phyloP scores from a whole-genome alignment of 2,888 invertebrate genomes.

The Dioctria linearis region DNA sequence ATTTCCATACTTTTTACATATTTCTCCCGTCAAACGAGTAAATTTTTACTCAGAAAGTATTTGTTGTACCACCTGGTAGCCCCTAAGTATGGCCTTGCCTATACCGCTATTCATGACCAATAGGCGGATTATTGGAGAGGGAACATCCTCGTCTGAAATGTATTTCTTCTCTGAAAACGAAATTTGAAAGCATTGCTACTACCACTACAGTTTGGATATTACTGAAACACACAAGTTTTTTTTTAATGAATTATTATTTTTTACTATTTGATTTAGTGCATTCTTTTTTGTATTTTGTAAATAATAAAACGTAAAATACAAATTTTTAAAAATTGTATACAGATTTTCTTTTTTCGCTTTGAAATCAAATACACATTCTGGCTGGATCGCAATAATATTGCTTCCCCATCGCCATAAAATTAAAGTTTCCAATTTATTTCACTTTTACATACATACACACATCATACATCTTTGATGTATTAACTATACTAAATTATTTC shows the following conservation, averaged over 20 bases:
- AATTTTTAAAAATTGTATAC: conserved; percentile 39
- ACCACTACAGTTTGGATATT: too few relatives aligned
- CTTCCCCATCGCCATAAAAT: neutral
- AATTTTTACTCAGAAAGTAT: too few relatives aligned
- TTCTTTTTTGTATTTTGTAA: conserved; percentile 42
- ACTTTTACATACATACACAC: conserved; percentile 1
- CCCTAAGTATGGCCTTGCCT: too few relatives aligned
- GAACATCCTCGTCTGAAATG: too few relatives aligned
- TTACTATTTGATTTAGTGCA: conserved; percentile 54
- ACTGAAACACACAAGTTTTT: too few relatives aligned
- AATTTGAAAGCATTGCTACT: too few relatives aligned
- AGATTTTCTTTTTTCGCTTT: conserved; percentile 20
- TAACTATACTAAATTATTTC: neutral
- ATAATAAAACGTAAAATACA: conserved; percentile 24
- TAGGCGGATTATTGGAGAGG: too few relatives aligned
- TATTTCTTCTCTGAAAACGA: too few relatives aligned
- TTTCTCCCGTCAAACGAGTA: too few relatives aligned
- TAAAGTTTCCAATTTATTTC: conserved; percentile 19
- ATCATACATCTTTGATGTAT: conserved; percentile 34
- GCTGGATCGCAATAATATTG: conserved; percentile 18
- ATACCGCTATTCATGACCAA: too few relatives aligned
- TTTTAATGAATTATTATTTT: conserved; percentile 46
- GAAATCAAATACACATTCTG: conserved; percentile 32
- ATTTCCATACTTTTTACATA: too few relatives aligned
- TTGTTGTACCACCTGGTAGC: too few relatives aligned